phyloP scores from a whole-genome alignment of 2,888 invertebrate species.

The Ligdia adustata region DNA sequence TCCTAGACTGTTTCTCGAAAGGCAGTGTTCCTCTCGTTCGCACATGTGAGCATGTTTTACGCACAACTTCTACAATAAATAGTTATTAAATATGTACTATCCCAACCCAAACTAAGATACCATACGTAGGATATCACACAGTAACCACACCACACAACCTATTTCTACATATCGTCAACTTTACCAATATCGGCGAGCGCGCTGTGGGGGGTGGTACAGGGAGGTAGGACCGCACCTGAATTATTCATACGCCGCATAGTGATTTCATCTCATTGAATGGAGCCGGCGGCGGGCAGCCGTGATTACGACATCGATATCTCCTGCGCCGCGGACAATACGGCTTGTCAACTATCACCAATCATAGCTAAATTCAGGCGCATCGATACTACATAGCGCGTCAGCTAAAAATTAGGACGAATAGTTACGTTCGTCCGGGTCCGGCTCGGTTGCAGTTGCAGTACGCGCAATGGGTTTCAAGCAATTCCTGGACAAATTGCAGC shows the following conservation, averaged over 20 bases:
- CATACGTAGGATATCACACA: constrained; percentile 6
- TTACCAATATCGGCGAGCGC: constrained; percentile 55
- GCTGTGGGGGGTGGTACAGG: constrained; percentile 41
- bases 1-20: no score
- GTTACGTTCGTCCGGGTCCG: neutral
- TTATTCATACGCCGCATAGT: constrained; percentile 82
- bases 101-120: no score
- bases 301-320: constrained; percentile 80
- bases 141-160: constrained; percentile 25
- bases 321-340: constrained; percentile 57
- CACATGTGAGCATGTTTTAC: no score
- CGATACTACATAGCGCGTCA: constrained; percentile 9
- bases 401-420: constrained; percentile 13
- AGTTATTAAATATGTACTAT: no score
- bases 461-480: no score
- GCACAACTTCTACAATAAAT: no score
- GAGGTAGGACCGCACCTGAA: constrained; percentile 71
- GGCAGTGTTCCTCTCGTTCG: no score
- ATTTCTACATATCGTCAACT: constrained; percentile 47
- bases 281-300: constrained; percentile 64
- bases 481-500: no score
- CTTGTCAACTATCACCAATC: constrained; percentile 59
- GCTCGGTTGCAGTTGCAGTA: neutral
- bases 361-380: constrained; percentile 23
- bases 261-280: constrained; percentile 83